Evolutionary conservation across 2,113 vertebrate genomes (phyloP), one percentile per base, ranked within the genome.

Genomic region (Notarius lentiginosus): DNA sequence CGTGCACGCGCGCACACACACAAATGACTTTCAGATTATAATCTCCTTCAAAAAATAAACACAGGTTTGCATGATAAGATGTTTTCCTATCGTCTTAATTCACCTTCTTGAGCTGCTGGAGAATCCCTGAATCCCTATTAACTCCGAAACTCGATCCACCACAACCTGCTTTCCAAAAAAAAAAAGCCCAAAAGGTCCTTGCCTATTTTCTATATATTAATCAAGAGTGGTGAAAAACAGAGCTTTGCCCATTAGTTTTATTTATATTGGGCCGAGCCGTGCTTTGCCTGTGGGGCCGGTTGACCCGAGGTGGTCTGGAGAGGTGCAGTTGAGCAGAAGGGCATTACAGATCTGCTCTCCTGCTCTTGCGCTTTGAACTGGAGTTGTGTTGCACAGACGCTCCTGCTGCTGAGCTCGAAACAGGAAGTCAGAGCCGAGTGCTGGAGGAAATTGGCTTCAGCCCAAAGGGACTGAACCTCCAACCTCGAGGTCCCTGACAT

Each of bases 401-500:
- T 85, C 79, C 90, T 34, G 80, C 80, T 84, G 84, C 63, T 60
- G 76, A 51, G 82, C 76, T 87, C 79, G 86, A 27, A 87, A 56
- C 82, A 89, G 90, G 91, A 92, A 92, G 89, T 89, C 77, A 86
- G 84, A 86, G 84, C 82, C 65, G 82, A 88, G 77, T 55, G 66
- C 87, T 72, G 85, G 84, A 83, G 91, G 89, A 88, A 89, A 90
- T 88, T 90, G 88, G 87, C 84, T 81, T 80, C 55, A 63, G 88
- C 88, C 90, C 82, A 61, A 88, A 89, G 89, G 88, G 82, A 90
- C 84, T 41, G 76, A 88, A 81, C 85, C 82, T 80, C 72, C 75
- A 91, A 81, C 84, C 85, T 84, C 82, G 79, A 88, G 87, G 86
- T 90, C 84, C 60, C 65, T 90, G 89, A 91, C 89, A 92, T 82